Evolutionary conservation across 2,797 vertebrate genomes (phyloP).

Genomic region (Falco columbarius): DNA sequence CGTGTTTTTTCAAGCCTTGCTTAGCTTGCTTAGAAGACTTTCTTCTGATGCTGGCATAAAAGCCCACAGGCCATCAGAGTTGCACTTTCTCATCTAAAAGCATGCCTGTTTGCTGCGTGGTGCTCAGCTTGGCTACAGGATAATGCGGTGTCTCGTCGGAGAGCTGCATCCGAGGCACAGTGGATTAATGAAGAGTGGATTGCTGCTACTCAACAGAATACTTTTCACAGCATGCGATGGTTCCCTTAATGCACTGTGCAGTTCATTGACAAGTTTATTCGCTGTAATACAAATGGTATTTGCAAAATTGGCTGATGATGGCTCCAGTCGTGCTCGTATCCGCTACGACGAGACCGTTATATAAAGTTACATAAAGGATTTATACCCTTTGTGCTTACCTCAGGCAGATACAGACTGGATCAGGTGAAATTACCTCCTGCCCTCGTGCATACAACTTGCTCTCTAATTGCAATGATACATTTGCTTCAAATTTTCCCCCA

Average conservation of each 20-base stretch:
- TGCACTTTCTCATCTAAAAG: background rate
- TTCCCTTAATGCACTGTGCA: conserved; percentile 39
- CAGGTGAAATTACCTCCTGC: background rate
- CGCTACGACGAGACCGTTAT: background rate
- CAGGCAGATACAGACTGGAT: background rate
- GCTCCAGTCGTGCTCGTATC: background rate
- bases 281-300: conserved; percentile 48
- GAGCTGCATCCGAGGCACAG: conserved; percentile 16
- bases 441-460: background rate
- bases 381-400: background rate
- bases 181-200: conserved; percentile 62
- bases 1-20: fast-evolving
- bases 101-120: background rate
- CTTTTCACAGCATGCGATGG: conserved; percentile 25
- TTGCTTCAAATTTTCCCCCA: background rate
- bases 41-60: background rate
- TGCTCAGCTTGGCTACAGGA: background rate
- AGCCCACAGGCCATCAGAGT: background rate
- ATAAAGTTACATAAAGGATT: background rate
- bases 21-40: background rate
- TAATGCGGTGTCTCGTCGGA: background rate
- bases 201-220: conserved; percentile 41
- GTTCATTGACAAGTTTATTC: conserved; percentile 52
- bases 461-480: background rate
- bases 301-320: conserved; percentile 34